These are phyloP conservation scores for Dysidea cf. avara DNA, from an alignment of 37 sponge, comb jelly and placozoan species.

Conservation along the genomic window DNA sequence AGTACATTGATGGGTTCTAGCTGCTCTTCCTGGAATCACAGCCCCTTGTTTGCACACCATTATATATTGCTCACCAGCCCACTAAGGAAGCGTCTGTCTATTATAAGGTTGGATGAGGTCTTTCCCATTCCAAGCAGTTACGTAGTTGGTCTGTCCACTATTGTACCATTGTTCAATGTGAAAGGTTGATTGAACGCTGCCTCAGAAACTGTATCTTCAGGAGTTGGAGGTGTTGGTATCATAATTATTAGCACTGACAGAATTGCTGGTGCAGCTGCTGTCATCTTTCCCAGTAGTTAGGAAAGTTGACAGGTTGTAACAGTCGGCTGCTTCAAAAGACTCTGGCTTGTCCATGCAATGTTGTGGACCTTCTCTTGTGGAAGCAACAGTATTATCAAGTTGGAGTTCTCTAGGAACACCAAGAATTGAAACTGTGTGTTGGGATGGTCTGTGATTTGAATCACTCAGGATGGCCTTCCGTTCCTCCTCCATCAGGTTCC, in stretches of 20 bases:
- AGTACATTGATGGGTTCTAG: constrained; percentile 41
- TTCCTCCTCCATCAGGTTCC: no score
- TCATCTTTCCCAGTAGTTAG: constrained; percentile 16
- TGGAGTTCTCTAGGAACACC: constrained; percentile 29
- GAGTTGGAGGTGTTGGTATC: constrained; percentile 23
- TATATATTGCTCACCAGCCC: constrained; percentile 30
- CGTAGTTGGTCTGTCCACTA: background rate
- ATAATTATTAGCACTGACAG: constrained; percentile 16
- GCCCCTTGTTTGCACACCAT: constrained; percentile 24
- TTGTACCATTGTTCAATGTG: background rate
- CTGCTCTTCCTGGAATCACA: constrained; percentile 31
- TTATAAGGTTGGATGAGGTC: background rate
- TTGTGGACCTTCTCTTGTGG: constrained; percentile 34
- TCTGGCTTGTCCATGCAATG: background rate
- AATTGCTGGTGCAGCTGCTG: constrained; percentile 17
- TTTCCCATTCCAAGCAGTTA: background rate
- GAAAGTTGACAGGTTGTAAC: constrained; percentile 20
- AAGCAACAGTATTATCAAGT: constrained; percentile 27
- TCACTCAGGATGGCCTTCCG: no score
- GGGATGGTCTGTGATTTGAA: constrained; percentile 14
- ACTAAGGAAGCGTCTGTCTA: background rate
- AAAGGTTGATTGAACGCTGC: background rate
- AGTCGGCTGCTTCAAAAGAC: background rate
- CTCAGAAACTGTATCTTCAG: background rate
- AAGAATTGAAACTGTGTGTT: constrained; percentile 28